Conservation (phyloP, 2,888 invertebrate species). For the Chrysina gloriosa region DNA sequence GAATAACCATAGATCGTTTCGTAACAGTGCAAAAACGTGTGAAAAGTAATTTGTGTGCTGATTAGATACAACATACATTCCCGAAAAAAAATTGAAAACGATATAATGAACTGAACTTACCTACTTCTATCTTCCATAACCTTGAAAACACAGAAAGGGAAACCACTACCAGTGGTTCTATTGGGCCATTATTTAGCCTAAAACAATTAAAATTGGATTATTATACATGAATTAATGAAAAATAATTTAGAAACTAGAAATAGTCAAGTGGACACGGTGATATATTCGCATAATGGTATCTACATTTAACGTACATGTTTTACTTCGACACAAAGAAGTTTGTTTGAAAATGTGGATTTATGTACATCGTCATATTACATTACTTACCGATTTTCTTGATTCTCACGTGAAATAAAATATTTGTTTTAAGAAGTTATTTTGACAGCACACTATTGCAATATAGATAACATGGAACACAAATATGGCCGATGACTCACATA, state of each 20-base stretch:
- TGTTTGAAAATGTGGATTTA: too few species aligned
- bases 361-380: too few species aligned
- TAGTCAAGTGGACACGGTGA: neutral
- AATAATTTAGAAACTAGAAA: neutral
- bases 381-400: conserved; percentile 14
- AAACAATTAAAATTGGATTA: conserved; percentile 21
- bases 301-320: neutral
- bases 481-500: conserved; percentile 39
- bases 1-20: neutral
- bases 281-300: neutral
- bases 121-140: conserved; percentile 43
- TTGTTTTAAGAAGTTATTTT: conserved; percentile 31
- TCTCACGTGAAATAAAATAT: neutral
- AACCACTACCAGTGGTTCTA: conserved; percentile 36
- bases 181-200: conserved; percentile 40
- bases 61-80: conserved; percentile 6
- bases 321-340: neutral
- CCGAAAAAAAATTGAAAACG: conserved; percentile 30
- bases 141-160: conserved; percentile 26
- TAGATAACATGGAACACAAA: conserved; percentile 40
- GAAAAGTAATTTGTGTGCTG: conserved; percentile 5
- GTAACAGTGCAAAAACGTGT: neutral
- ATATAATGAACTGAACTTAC: conserved; percentile 37
- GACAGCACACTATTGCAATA: conserved; percentile 37
- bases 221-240: neutral